Evolutionary conservation across 2,113 vertebrate species (phyloP), one percentile per base, ranked within the genome.

Genomic region (Physeter macrocephalus): DNA sequence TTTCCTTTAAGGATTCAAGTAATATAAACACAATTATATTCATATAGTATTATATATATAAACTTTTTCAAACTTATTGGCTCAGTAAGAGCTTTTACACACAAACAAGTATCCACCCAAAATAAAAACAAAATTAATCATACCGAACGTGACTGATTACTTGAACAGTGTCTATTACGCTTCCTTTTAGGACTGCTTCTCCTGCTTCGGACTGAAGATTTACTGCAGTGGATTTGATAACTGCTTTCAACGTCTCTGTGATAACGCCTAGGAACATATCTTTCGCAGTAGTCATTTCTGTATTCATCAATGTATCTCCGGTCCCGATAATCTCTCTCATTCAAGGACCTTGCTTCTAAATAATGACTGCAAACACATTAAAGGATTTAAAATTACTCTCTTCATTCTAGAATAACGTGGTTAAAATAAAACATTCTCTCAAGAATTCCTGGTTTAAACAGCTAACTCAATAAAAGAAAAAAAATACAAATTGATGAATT

Each of bases 221-320:
- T 99, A 99, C 99, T 99, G 99, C 99, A 99, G 98, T 99, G 99
- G 97, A 99, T 98, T 98, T 97, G 97, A 88, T 99, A 98, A 98
- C 97, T 95, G 98, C 98, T 98, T 98, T 98, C 98, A 98, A 99
- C 98, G 97, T 99, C 99, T 96, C 98, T 99, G 96, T 99, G 99
- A 97, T 99, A 99, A 97, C 98, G 98, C 94, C 98, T 98, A 95
- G 98, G 98, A 61, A 99, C 98, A 97, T 98, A 99, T 36, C 98
- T 98, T 98, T 98, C 98, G 75, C 98, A 98, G 98, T 99, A 99
- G 95, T 99, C 99, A 97, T 98, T 98, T 97, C 98, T 99, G 97
- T 98, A 98, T 62, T 99, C 99, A 96, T 99, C 99, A 98, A 98
- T 94, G 86, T 98, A 98, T 98, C 98, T 98, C 93, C 98, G 98